Evolutionary conservation across 2,797 vertebrate genomes (phyloP).

Genomic region (Melanotaenia parkinsoni): DNA sequence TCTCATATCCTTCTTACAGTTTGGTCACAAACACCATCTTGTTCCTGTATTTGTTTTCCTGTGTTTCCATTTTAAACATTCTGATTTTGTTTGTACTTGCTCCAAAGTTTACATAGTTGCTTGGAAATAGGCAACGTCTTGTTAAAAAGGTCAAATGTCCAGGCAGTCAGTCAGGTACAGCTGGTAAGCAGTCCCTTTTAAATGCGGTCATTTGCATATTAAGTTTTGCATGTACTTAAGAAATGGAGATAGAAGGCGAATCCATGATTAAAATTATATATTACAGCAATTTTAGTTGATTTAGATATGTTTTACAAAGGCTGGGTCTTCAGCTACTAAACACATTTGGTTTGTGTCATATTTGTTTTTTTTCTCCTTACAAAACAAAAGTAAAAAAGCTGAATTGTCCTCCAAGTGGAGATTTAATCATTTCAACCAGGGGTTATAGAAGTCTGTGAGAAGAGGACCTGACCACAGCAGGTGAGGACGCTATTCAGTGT

Average conservation of each 20-base stretch:
- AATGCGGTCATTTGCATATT: too few species aligned
- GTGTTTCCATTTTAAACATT: not conserved
- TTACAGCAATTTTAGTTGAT: not conserved
- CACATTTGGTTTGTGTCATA: too few species aligned
- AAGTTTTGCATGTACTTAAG: too few species aligned
- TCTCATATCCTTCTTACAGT: not conserved
- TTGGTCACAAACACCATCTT: not conserved
- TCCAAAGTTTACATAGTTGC: too few species aligned
- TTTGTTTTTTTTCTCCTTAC: not conserved
- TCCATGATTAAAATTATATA: too few species aligned
- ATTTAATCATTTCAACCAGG: not conserved
- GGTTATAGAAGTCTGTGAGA: conserved; percentile 78
- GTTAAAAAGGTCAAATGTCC: too few species aligned
- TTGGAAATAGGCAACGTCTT: too few species aligned
- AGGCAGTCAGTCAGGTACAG: too few species aligned
- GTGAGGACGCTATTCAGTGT: conserved; percentile 82
- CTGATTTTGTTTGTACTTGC: too few species aligned
- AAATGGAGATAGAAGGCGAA: too few species aligned
- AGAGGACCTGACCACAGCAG: conserved; percentile 81
- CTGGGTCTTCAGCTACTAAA: not conserved
- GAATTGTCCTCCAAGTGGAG: not conserved
- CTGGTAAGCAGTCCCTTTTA: too few species aligned
- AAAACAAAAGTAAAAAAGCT: not conserved
- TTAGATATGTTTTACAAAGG: not conserved
- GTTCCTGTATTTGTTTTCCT: not conserved